Evolutionary conservation across 2,888 invertebrate genomes (phyloP).

Genomic region (Caprella mutica): DNA sequence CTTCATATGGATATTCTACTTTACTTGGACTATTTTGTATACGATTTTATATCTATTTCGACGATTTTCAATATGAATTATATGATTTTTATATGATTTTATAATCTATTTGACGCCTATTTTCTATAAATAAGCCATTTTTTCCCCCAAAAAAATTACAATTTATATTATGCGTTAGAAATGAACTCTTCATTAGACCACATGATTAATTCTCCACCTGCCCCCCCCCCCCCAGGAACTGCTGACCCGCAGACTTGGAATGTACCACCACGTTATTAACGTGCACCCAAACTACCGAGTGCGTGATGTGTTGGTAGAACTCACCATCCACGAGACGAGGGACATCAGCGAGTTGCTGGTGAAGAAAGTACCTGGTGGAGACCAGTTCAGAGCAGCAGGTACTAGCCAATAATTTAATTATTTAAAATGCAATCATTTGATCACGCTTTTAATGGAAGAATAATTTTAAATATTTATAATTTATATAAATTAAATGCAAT

Average conservation of each 20-base stretch:
- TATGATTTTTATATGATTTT: no score
- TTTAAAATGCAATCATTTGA: no score
- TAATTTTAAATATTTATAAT: no score
- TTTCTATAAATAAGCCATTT: no score
- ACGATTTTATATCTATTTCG: conserved; percentile 6
- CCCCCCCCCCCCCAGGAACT: conserved; percentile 18
- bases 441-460: no score
- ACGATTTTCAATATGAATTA: no score
- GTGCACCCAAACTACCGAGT: conserved; percentile 31
- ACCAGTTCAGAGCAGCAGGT: conserved; percentile 24
- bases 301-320: conserved; percentile 23
- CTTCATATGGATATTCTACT: not conserved
- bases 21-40: not conserved
- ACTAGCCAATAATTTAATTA: no score
- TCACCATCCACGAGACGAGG: conserved; percentile 32
- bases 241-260: conserved; percentile 20
- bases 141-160: no score
- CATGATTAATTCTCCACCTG: not conserved
- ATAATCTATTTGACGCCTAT: no score
- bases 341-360: conserved; percentile 22
- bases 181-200: not conserved
- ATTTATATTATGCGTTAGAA: no score
- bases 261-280: conserved; percentile 23
- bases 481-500: no score
- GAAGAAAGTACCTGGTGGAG: conserved; percentile 25